These are phyloP conservation scores for Choristoneura fumiferana DNA, from an alignment of 1,140 invertebrate genomes.

Conservation along the genomic window DNA sequence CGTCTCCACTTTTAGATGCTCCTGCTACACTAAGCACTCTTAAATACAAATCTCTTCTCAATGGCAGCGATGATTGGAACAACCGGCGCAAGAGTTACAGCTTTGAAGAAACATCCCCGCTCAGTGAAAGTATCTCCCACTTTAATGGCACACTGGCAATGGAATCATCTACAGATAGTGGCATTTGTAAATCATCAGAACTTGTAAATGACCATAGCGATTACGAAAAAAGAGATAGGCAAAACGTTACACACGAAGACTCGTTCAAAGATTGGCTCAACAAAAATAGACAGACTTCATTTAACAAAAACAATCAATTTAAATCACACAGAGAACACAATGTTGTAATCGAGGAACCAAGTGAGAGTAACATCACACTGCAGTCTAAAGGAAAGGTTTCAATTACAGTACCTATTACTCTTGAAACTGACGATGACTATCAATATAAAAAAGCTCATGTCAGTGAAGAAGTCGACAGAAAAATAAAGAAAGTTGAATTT, in stretches of 20 bases:
- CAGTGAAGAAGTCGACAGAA: slow-evolving; percentile 66
- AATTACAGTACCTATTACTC: slow-evolving; percentile 69
- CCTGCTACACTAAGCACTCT: slow-evolving; percentile 61
- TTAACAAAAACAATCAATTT: slow-evolving; percentile 34
- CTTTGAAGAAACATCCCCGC: slow-evolving; percentile 82
- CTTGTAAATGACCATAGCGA: slow-evolving; percentile 71
- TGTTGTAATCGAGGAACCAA: slow-evolving; percentile 37
- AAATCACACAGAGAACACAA: slow-evolving; percentile 37
- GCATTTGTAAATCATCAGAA: slow-evolving; percentile 84
- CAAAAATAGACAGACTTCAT: slow-evolving; percentile 54
- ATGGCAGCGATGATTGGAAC: slow-evolving; percentile 82
- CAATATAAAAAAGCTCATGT: slow-evolving; percentile 31
- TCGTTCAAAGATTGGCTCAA: slow-evolving; percentile 68
- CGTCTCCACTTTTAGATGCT: slow-evolving; percentile 58
- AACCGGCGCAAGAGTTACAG: slow-evolving; percentile 85
- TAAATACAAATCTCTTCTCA: slow-evolving; percentile 70
- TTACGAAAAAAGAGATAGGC: slow-evolving; percentile 30
- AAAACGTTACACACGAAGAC: slow-evolving; percentile 39
- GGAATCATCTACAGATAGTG: slow-evolving; percentile 85
- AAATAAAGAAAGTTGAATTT: slow-evolving; percentile 88
- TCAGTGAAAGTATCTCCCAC: slow-evolving; percentile 60
- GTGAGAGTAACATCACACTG: slow-evolving; percentile 52
- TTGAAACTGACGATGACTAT: slow-evolving; percentile 46
- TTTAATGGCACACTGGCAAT: slow-evolving; percentile 76
- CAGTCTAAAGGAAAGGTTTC: slow-evolving; percentile 65